Conservation (phyloP, 1,140 invertebrate genomes). For the Apis florea region DNA sequence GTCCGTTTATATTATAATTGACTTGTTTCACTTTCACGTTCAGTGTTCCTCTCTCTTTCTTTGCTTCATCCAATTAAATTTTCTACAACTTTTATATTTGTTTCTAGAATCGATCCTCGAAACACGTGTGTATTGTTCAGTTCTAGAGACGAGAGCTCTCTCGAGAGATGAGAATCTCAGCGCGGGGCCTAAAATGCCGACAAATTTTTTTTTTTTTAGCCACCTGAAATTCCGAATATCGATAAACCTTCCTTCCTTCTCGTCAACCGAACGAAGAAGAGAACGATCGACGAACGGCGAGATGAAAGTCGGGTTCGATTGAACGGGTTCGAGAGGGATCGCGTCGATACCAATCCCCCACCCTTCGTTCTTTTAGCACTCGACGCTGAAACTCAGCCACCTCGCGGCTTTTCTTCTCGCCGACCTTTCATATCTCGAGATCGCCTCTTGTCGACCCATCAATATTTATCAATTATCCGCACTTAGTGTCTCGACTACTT, state of each 20-base stretch:
- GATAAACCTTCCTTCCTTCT: background rate
- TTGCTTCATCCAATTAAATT: too few relatives aligned
- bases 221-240: too few relatives aligned
- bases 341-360: background rate
- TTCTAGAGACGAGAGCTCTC: too few relatives aligned
- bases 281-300: background rate
- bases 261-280: background rate
- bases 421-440: constrained; percentile 32
- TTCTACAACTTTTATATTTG: too few relatives aligned
- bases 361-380: constrained; percentile 9
- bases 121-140: too few relatives aligned
- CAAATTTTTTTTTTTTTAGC: too few relatives aligned
- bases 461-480: constrained; percentile 51
- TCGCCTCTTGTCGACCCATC: constrained; percentile 21
- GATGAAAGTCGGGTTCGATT: constrained; percentile 58
- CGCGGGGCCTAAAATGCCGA: too few relatives aligned
- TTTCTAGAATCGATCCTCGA: too few relatives aligned
- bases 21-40: too few relatives aligned
- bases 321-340: constrained; percentile 46
- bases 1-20: too few relatives aligned
- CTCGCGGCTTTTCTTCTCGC: constrained; percentile 25
- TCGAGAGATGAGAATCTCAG: too few relatives aligned
- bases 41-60: too few relatives aligned
- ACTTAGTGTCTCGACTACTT: constrained; percentile 3
- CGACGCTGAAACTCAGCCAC: constrained; percentile 10